Base-by-base conservation (phyloP, 2,113 vertebrate species). In the Leucopsar rothschildi region DNA sequence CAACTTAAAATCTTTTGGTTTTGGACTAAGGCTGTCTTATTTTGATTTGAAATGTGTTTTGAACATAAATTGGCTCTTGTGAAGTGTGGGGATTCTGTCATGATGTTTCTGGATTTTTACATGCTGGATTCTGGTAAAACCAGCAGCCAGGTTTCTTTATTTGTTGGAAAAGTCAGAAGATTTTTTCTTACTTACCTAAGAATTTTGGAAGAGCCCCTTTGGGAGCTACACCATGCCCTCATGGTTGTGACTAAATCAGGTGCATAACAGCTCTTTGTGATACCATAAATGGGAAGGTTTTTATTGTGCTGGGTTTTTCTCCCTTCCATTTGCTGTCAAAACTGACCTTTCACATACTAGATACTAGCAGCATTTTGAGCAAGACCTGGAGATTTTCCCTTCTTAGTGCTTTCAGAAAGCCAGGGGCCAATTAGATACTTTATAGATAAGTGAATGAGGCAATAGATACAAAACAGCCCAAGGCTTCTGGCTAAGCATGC, bases 91-190 rank as follows among this genome's bases (percentile, higher is more conserved):
- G 11, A 33, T 83, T 42, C 61, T 87, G 33, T 92, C 15, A 14
- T 52, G 16, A 50, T 68, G 19, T 75, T 78, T 29, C 89, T 95
- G 69, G 52, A 79, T 86, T 82, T 87, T 88, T 86, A 42, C 24
- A 16, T 88, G 29, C 56, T 90, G 11, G 42, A 70, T 77, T 92
- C 35, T 87, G 70, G 47, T 96, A 52, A 93, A 95, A 93, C 64
- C 31, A 78, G 37, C 64, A 78, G 66, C 25, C 35, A 80, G 37
- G 35, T 71, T 94, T 94, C 60, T 65, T 88, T 93, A 63, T 83
- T 70, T 71, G 42, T 10, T 78, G 47, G n/a, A 82, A 73, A 88
- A 73, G 61, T 65, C 42, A 66, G 47, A 64, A 86, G 66, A 70
- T 92, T 88, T 59, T 59, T 88, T 92, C 73, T 83, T 90, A 69